Evolutionary conservation across 1,140 invertebrate genomes (phyloP), one percentile per base, ranked within the genome.

Genomic region (Lysiphlebus fabarum): DNA sequence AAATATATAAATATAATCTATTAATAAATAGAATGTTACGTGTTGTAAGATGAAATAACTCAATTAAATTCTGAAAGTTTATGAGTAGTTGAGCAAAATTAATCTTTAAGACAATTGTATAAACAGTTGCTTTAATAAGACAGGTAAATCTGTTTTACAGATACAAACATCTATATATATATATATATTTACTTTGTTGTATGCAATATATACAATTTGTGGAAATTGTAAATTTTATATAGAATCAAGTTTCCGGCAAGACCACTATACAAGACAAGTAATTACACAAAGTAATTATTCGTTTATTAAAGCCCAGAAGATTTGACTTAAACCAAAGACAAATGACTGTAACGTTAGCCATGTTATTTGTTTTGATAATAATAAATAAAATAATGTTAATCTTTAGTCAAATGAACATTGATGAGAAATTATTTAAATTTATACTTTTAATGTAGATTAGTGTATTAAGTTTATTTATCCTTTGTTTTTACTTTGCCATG

Each of bases 231-330:
- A 14, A n/a, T n/a, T 45, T 11, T n/a, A 45, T 26, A 26, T 1
- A 26, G 17, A 1, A 26, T 26, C 17, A 26, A 26, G 17, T 26
- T 26, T 26, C 17, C 17, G 33, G 10, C 34, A 12, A 44, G 12
- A 37, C n/a, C n/a, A 36, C 40, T 42, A n/a, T n/a, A 38, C 42
- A 47, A 53, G 48, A 59, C 58, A 60, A 63, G 62, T 63, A 63
- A 63, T 63, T 63, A 59, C 53, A 57, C 43, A 56, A 56, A 59
- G 62, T 63, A 59, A 63, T 63, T 63, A 63, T 56, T 63, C 61
- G 57, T 62, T 59, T 56, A 53, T 51, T 41, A 41, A 58, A 58
- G 53, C 26, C 51, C 17, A 26, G 53, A 48, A 14, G 38, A 26
- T 33, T 11, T 33, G 44, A 36, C 26, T 41, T 33, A 41, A 57